Evolutionary conservation across 2,888 invertebrate species (phyloP).

Genomic region (Synanthedon tipuliformis): DNA sequence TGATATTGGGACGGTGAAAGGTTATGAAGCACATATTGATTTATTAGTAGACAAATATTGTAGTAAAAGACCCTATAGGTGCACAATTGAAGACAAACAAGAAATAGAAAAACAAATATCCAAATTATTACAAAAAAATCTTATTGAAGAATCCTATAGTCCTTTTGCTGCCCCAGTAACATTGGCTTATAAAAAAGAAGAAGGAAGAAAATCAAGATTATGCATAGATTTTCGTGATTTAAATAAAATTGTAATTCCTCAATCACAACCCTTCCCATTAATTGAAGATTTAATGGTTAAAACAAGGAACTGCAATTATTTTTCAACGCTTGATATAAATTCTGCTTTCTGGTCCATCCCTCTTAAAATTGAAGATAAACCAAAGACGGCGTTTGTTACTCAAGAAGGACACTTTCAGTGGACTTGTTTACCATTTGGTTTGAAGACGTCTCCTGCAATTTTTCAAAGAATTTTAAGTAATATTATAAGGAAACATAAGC

Average conservation of each 20-base stretch:
- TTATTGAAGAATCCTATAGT: conserved; percentile 11
- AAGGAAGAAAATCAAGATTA: conserved; percentile 3
- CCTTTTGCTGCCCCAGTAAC: conserved; percentile 18
- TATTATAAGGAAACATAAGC: too few relatives aligned
- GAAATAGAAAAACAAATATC: too few relatives aligned
- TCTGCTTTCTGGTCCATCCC: conserved; percentile 39
- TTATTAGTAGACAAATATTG: too few relatives aligned
- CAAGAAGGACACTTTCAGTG: conserved; percentile 8
- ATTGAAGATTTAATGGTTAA: conserved; percentile 26
- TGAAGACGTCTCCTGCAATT: conserved; percentile 15
- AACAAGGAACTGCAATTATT: conserved; percentile 24
- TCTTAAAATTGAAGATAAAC: conserved; percentile 20
- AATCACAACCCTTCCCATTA: conserved; percentile 19
- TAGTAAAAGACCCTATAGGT: too few relatives aligned
- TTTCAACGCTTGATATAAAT: conserved; percentile 26
- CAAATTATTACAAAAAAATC: too few relatives aligned
- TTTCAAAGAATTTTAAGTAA: conserved; percentile 13
- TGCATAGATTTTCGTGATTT: conserved; percentile 6
- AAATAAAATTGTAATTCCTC: too few relatives aligned
- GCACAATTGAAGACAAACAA: too few relatives aligned
- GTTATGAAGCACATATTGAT: too few relatives aligned
- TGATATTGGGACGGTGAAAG: too few relatives aligned
- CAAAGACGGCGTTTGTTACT: conserved; percentile 25
- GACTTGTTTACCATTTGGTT: conserved; percentile 9
- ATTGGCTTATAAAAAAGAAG: conserved; percentile 12